Percentiles rank a stretch among this genome's conserved stretches.
phyloP scores from a whole-genome alignment of 2,797 vertebrate species.

The Enteromius radiatus region DNA sequence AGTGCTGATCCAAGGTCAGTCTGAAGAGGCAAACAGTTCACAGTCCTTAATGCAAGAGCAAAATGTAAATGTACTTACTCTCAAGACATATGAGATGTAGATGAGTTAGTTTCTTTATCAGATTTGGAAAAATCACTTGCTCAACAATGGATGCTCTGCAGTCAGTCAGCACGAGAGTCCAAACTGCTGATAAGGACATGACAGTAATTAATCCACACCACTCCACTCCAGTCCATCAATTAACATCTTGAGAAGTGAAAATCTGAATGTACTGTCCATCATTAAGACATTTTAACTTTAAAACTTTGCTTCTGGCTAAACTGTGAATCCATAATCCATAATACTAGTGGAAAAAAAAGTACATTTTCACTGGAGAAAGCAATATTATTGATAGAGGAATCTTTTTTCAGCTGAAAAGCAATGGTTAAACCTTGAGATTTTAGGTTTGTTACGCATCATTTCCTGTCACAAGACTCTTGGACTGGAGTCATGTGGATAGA shows the following conservation, averaged over 20 bases:
- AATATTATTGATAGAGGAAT: not conserved
- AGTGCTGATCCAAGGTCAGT: not conserved
- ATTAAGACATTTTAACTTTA: not conserved
- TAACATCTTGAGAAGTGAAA: no score
- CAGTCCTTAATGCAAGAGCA: not conserved
- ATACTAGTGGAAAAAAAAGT: no score
- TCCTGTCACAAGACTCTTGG: not conserved
- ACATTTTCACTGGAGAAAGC: not conserved
- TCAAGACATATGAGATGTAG: not conserved
- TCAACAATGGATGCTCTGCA: not conserved
- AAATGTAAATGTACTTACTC: not conserved
- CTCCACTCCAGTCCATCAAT: no score
- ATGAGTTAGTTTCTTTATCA: not conserved
- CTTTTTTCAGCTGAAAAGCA: not conserved
- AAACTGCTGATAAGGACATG: not conserved
- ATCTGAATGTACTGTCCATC: no score
- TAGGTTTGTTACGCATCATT: not conserved
- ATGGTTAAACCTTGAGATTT: not conserved
- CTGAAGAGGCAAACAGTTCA: not conserved
- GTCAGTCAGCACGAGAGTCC: not conserved
- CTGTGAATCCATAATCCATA: no score
- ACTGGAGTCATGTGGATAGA: not conserved
- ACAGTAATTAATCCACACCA: not conserved
- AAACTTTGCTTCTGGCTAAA: not conserved
- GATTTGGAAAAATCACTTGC: not conserved